Base-by-base conservation (phyloP, 2,797 vertebrate species). In the Spinus pinus region DNA sequence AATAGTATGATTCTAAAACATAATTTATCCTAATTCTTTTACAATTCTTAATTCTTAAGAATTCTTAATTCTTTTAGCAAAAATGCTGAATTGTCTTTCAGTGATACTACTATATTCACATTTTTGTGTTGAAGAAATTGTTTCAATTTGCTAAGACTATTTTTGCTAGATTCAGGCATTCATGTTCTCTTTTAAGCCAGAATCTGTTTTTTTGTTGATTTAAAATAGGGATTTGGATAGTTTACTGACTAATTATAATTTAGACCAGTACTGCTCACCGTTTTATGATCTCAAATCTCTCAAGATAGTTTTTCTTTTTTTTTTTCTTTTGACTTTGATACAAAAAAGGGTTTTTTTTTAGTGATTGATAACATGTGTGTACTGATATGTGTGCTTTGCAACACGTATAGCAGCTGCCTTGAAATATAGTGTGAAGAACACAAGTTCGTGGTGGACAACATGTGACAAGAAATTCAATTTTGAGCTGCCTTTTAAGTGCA, bases 231-330 rank as follows among this genome's bases (percentile, higher is more conserved):
- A 62, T 74, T 89, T 93, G 57, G 19, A 31, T 67, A 61, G n/a
- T 72, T 94, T 88, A 84, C 56, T 74, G 60, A 64, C 16, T 92
- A 78, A 10, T 93, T 88, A 86, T 75, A 84, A 86, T 41, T 81
- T 60, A 84, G n/a, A 93, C 37, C 47, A 67, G 19, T 57, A 92
- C 14, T 33, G 30, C 28, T 94, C 14, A 47, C 31, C 8, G 23
- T 88, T 82, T 96, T 42, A 74, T 75, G 27, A 75, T 85, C 33
- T 72, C 22, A 24, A 39, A 61, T 54, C 6, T 93, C 70, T 77
- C 33, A 86, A 28, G 19, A 8, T n/a, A 82, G 9, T 19, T 77
- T 53, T 28, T 56, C 41, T 41, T 22, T 33, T 24, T 25, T 17
- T 7, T 77, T 84, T 85, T 31, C 15, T 82, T 92, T 78, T 82